Conservation (phyloP, 2,888 invertebrate genomes). For the Tipula unca region DNA sequence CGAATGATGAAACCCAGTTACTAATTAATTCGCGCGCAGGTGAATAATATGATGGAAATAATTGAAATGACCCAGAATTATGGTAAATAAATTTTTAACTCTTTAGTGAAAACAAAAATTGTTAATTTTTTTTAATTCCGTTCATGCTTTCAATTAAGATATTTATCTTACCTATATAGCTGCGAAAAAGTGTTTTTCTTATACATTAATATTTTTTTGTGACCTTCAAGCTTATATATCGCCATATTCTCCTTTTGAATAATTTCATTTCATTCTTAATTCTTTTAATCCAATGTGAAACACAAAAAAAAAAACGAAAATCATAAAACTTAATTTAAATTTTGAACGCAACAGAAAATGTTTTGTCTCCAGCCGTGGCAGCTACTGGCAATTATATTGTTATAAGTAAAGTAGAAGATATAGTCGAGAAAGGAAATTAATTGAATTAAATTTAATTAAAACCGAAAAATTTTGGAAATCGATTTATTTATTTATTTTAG, state of each 20-base stretch:
- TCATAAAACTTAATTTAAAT: background rate
- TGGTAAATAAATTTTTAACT: no score
- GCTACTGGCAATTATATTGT: background rate
- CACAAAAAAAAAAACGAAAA: background rate
- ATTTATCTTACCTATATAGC: background rate
- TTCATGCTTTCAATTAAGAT: background rate
- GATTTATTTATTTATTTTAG: background rate
- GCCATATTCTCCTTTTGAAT: no score
- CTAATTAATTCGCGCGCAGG: no score
- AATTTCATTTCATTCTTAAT: no score
- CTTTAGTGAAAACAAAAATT: no score
- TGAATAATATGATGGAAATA: no score
- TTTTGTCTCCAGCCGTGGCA: background rate
- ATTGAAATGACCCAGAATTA: no score
- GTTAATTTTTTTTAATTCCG: background rate
- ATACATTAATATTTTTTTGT: no score
- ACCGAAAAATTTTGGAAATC: background rate
- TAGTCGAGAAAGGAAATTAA: background rate
- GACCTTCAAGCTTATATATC: no score
- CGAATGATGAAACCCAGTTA: no score
- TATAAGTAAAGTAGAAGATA: background rate
- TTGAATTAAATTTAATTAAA: background rate
- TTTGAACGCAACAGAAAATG: background rate
- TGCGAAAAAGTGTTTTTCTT: no score
- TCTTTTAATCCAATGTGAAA: background rate